phyloP scores from a whole-genome alignment of 2,888 invertebrate species.

The Nomada goodeniana region DNA sequence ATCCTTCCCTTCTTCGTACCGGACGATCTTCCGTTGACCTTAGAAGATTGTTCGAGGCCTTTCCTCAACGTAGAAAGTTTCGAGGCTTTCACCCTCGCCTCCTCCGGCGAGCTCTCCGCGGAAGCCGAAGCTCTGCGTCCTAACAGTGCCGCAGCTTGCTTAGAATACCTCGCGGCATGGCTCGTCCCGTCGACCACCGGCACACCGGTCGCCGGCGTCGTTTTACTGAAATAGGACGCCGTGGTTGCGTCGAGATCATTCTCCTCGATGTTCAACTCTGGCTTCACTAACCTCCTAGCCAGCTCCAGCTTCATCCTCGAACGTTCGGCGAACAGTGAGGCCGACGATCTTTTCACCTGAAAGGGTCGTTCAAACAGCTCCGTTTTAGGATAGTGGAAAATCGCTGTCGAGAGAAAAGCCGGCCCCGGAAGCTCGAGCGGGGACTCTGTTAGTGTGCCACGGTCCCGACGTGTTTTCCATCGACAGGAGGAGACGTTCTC shows the following conservation, averaged over 20 bases:
- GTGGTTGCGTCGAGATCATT: slow-evolving; percentile 64
- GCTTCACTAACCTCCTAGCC: slow-evolving; percentile 78
- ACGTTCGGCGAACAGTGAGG: slow-evolving; percentile 76
- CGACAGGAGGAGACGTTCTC: slow-evolving; percentile 58
- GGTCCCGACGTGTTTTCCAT: slow-evolving; percentile 56
- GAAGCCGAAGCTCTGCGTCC: slow-evolving; percentile 17
- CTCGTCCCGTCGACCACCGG: slow-evolving; percentile 59
- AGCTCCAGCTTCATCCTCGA: slow-evolving; percentile 81
- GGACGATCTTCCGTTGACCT: slow-evolving; percentile 16
- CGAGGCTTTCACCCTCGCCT: slow-evolving; percentile 34
- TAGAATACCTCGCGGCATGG: slow-evolving; percentile 56
- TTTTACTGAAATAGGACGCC: slow-evolving; percentile 47
- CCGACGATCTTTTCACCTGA: slow-evolving; percentile 79
- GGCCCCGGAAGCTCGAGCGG: slow-evolving; percentile 55
- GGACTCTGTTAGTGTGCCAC: slow-evolving; percentile 68
- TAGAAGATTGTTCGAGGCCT: slow-evolving; percentile 20
- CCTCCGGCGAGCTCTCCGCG: slow-evolving; percentile 25
- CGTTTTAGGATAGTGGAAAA: slow-evolving; percentile 59
- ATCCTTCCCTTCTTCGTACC: slow-evolving; percentile 54
- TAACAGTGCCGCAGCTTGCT: background rate
- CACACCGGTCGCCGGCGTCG: slow-evolving; percentile 38
- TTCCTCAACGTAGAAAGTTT: slow-evolving; percentile 45
- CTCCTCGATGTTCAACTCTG: slow-evolving; percentile 75
- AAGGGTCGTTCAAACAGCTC: slow-evolving; percentile 73
- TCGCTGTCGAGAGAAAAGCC: slow-evolving; percentile 41